Base-by-base conservation (phyloP, 1,140 invertebrate species). In the Pogonognathellus flavescens region DNA sequence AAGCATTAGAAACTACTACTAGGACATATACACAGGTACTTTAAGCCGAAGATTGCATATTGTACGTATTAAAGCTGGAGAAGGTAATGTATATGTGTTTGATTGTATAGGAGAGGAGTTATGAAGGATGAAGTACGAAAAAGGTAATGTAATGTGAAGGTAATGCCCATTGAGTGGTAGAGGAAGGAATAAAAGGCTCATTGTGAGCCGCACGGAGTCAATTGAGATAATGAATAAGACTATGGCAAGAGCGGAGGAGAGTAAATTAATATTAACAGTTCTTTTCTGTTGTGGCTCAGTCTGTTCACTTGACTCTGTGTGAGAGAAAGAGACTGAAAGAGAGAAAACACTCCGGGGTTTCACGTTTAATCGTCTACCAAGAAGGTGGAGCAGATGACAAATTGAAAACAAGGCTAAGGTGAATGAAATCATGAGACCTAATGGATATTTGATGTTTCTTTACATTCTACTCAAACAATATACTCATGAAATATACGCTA, bases 341-440 rank as follows among this genome's bases (percentile, higher is more conserved):
- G 70, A 76, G 70, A 76, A 76, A 76, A 76, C 41, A 76, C 70
- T 14, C 14, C 10, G 41, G 70, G 70, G 70, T 50, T 76, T 76
- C 70, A 76, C 70, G 70, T 76, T 76, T 49, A 50, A 76, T 76
- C 25, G 14, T 76, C 41, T 76, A 25, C 0, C 10, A n/a, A 20
- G 70, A 76, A 76, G 70, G 70, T 76, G 70, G 70, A 76, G 70
- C 70, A 76, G 70, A 76, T 76, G 70, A 76, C 70, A 76, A 76
- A 76, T 76, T 76, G 70, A 76, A 66, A 76, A 76, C 70, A 50
- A 50, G 70, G 70, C 70, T 13, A 41, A 76, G 70, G 70, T 76
- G 70, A 76, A 76, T 76, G 70, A 14, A 76, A 76, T 76, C 25
- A 76, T 76, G 70, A 76, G 70, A 76, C 70, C 25, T 49, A 49